Evolutionary conservation across 2,888 invertebrate species (phyloP), one percentile per base, ranked within the genome.

Genomic region (Scaptodrosophila latifasciaeformis): DNA sequence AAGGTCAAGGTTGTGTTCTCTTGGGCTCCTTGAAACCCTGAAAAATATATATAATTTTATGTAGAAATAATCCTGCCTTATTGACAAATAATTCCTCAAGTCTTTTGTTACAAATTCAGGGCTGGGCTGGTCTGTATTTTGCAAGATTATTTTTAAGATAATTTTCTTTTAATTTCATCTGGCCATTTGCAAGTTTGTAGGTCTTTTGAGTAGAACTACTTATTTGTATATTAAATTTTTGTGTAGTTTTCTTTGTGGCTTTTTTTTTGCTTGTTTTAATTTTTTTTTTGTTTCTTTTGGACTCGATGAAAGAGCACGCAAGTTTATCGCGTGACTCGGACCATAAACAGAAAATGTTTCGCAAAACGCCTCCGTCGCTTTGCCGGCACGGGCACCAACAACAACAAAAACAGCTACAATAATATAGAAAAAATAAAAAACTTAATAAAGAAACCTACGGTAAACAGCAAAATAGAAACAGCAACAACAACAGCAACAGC

Each of bases 281-380:
- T 7, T 5, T 24, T 34, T 13, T 15, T 30, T 29, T 44, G 37
- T 34, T 13, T 15, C 15, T 29, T 44, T 29, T 58, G 46, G 46
- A 47, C 53, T 49, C 57, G 56, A 74, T 70, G 63, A 66, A 68
- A 79, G 70, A 64, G 62, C 70, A 58, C 58, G 57, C 50, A 57
- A 46, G 50, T 53, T 46, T 56, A 62, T 80, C 78, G 80, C 80
- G 82, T 81, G 80, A 81, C 82, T 68, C 48, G 50, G 62, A 60
- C 67, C 70, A 82, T 82, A 81, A 81, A 77, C 70, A 75, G 68
- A 74, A 80, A 82, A 71, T 70, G 71, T 62, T 68, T 71, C 66
- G 78, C 70, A 76, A 81, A 82, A 82, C 82, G 80, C 71, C 82
- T 81, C 64, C 75, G 66, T 77, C 70, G 70, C 78, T 74, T 71